Evolutionary conservation across 2,113 vertebrate genomes (phyloP), one percentile per base, ranked within the genome.

Genomic region (Dendrocopos noguchii): DNA sequence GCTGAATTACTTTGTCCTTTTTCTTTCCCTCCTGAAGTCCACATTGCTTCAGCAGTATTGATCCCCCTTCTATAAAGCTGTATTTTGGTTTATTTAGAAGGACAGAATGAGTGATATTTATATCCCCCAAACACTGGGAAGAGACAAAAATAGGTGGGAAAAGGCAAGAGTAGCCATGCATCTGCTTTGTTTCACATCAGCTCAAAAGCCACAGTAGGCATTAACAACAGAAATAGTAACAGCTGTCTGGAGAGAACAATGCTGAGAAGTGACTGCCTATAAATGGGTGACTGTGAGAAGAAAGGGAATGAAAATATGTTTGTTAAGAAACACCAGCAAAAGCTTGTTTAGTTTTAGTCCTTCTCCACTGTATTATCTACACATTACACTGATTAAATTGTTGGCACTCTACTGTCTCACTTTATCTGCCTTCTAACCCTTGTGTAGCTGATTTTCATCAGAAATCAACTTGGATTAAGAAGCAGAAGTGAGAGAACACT

Each of bases 161-260:
- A 92, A 89, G 55, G 39, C 50, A 91, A 81, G 24, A 91, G 59
- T 25, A 90, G 77, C 65, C 66, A 75, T 80, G 52, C 29, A 28
- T 68, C 25, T 4, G 3, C 65, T 90, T 91, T 81, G 61, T 80
- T 93, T 86, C 53, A 67, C 47, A 64, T 47, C 31, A 77, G 59
- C 85, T 95, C 11, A 83, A 93, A 94, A 93, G 53, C 66, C 65
- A 91, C 73, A 93, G 50, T n/a, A 84, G 28, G 22, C 83, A 93
- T 65, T 88, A 88, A 78, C 33, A 94, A 80, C 76, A 80, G 50
- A 91, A 96, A 81, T 50, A 94, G 83, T 61, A 95, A 93, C 61
- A 91, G 86, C 73, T 84, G 42, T 55, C 79, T 75, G 66, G 66
- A 67, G 68, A 80, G 72, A 94, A 94, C 64, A 95, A 70, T 60